These are phyloP conservation scores for Adelphocoris suturalis DNA, from an alignment of 2,888 invertebrate species.

Conservation along the genomic window DNA sequence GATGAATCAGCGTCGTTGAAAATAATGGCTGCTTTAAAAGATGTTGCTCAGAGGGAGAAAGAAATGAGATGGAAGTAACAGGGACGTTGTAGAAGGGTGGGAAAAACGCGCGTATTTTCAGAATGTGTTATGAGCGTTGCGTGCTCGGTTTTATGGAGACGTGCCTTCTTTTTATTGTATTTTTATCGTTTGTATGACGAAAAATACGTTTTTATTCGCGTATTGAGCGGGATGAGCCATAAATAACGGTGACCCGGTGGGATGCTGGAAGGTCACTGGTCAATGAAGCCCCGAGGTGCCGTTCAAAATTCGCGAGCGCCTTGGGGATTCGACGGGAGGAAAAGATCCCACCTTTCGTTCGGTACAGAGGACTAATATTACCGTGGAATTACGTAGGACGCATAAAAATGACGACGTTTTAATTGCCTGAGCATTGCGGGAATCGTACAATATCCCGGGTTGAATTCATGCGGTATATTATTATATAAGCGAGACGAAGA, in stretches of 20 bases:
- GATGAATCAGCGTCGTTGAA: slow-evolving; percentile 23
- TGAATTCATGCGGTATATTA: background rate
- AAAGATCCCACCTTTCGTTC: background rate
- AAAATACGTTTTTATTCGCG: slow-evolving; percentile 21
- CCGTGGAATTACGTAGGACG: no score
- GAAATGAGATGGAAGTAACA: background rate
- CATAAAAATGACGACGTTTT: no score
- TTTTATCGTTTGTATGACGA: background rate
- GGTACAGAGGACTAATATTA: background rate
- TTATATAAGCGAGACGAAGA: background rate
- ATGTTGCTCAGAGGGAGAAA: slow-evolving; percentile 2
- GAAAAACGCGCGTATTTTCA: slow-evolving; percentile 4
- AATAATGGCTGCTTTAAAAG: slow-evolving; percentile 24
- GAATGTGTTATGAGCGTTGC: background rate
- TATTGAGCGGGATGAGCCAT: slow-evolving; percentile 37
- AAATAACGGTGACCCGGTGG: slow-evolving; percentile 48
- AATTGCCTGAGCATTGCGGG: no score
- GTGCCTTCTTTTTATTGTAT: background rate
- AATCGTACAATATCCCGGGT: background rate
- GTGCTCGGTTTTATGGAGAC: background rate
- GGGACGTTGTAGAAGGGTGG: background rate
- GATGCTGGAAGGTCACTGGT: slow-evolving; percentile 52
- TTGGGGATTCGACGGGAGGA: slow-evolving; percentile 16
- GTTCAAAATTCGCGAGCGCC: slow-evolving; percentile 25
- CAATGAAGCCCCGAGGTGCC: slow-evolving; percentile 31